A percentile compares a stretch with the other conserved stretches of the same genome.
Evolutionary conservation across 2,888 invertebrate species (phyloP).

Genomic region (Nephrotoma guestfalica): DNA sequence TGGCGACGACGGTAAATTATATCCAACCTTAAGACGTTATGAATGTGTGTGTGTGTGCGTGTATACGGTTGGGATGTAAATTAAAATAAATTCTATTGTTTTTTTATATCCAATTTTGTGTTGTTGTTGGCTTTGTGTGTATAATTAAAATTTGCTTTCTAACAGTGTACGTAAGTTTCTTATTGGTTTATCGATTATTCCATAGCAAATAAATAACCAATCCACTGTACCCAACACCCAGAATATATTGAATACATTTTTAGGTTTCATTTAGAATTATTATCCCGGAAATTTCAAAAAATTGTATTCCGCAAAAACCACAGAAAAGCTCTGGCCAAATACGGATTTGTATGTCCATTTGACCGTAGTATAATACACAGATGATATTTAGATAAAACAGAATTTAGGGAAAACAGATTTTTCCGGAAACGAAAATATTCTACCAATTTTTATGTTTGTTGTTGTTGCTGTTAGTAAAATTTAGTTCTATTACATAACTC

Average conservation of each 20-base stretch:
- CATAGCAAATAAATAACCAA: neutral
- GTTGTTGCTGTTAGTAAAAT: neutral
- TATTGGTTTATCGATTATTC: neutral
- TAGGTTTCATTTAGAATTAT: neutral
- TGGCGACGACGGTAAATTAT: neutral
- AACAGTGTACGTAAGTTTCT: neutral
- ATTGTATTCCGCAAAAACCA: neutral
- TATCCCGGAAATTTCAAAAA: neutral
- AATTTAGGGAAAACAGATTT: neutral
- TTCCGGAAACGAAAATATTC: neutral
- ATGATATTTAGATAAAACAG: neutral
- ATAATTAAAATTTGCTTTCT: neutral
- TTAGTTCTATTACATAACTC: neutral
- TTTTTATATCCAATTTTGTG: neutral
- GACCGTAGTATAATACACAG: neutral
- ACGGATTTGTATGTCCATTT: neutral
- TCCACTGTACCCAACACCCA: neutral
- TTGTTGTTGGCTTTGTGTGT: neutral
- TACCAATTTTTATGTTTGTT: neutral
- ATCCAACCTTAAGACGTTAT: neutral
- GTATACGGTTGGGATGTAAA: neutral
- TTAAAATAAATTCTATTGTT: neutral
- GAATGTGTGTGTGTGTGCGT: no score
- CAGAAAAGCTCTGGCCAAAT: neutral
- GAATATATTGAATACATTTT: neutral